Base-by-base conservation (phyloP, 2,888 invertebrate species). In the Dynastes grantii region DNA sequence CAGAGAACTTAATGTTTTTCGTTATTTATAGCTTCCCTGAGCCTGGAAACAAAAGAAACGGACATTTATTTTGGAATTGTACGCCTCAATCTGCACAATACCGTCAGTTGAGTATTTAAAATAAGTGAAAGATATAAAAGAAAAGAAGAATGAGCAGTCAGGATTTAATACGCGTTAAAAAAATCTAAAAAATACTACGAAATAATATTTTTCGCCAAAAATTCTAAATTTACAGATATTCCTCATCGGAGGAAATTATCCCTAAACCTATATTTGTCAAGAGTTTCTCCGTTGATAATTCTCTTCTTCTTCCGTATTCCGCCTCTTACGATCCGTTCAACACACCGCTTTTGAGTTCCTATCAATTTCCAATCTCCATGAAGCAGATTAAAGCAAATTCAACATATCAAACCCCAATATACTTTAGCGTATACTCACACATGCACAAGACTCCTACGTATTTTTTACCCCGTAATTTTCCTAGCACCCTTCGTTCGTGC, bases 291-390 rank as follows among this genome's bases (percentile, higher is more conserved):
- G 32, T 55, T 55, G 16, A 58, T 58, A 16, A 16, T 58, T 58
- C 8, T 1, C 16, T 16, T 22, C 53, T 22, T 22, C 55, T 58
- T 22, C 55, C 16, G 16, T 16, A 45, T 11, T 11, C 45, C 45
- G 1, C 8, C 8, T 58, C 55, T 16, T 22, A n/a, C 22, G n/a
- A 58, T 3, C 1, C 22, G 2, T 55, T 5, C 55, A 8, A 6
- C 22, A 4, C 27, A 63, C 13, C 6, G 22, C 29, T 29, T 13
- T 29, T 29, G 32, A 27, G 32, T 32, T 32, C 11, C 22, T 13
- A 13, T 63, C 9, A 63, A 49, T 68, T 49, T 68, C 45, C 67
- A 67, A 67, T 67, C 45, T 67, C 67, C 49, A 45, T 22, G 49
- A 49, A 67, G 45, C 27, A 67, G 49, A 67, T 67, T 68, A 51